Percentiles rank a stretch among this genome's conserved stretches.
Conservation (phyloP, 2,113 vertebrate genomes). For the Gymnobelideus leadbeateri region DNA sequence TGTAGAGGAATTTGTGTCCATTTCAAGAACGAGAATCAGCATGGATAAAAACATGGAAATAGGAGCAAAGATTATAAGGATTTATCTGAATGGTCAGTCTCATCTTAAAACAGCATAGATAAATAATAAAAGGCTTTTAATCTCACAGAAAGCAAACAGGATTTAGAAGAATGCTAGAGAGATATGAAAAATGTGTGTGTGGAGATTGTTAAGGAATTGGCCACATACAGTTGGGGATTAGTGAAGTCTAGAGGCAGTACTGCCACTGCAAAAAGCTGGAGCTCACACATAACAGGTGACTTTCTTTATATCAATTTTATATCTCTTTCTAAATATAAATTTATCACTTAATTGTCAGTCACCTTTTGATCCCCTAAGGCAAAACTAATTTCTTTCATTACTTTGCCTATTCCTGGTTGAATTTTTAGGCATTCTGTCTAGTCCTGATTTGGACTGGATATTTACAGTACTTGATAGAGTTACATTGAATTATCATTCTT, state of each 20-base stretch:
- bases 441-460: neutral
- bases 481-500: neutral
- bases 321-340: neutral
- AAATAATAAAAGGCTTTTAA: neutral
- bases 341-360: neutral
- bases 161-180: neutral
- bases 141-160: neutral
- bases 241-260: neutral
- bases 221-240: neutral
- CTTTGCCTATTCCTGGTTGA: neutral
- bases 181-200: neutral
- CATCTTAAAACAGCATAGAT: neutral
- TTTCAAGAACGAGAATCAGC: neutral
- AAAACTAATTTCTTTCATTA: neutral
- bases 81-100: neutral
- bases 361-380: neutral
- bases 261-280: neutral
- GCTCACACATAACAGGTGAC: no score
- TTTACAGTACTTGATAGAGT: neutral
- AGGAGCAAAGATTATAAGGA: neutral
- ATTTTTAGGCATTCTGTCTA: neutral
- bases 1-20: neutral
- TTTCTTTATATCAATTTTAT: neutral
- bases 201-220: neutral
- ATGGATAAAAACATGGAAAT: neutral